Evolutionary conservation across 2,888 invertebrate species (phyloP), one percentile per base, ranked within the genome.

Genomic region (Melanophora roralis): DNA sequence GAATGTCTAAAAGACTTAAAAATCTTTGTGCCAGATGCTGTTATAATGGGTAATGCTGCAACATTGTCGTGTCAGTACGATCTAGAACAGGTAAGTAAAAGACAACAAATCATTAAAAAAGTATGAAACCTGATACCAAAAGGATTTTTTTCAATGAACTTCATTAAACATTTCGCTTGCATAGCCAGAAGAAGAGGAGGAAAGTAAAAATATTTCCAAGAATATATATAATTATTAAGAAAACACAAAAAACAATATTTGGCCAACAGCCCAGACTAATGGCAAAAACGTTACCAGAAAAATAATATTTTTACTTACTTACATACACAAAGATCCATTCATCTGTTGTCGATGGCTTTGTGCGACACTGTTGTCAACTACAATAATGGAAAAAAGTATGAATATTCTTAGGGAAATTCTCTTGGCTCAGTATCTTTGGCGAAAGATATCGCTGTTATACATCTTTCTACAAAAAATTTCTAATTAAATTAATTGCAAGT

Each of bases 11-110:
- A 89, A 84, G 90, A 90, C 83, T 86, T 90, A 55, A 90, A 90
- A 85, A 90, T 90, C 83, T 90, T 90, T 81, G 90, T 90, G 64
- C 90, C 90, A 77, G 90, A 90, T 86, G 90, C 90, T 62, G 90
- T 90, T 78, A 88, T 90, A 80, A 89, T 89, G 88, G 90, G 90
- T 74, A 90, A 90, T 82, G 89, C 90, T 81, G 90, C 90, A 72
- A 90, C 89, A 78, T 83, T 90, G 81, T 89, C 90, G 32, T 90
- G 90, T 78, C 90, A 90, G 84, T 90, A 90, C 83, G 90, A 90
- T 84, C 86, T 90, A 84, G 90, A 89, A 81, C 88, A 90, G 88
- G 90, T 90, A 88, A 80, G 76, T 64, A 16, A 65, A 62, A 19
- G 19, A 32, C 38, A 49, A 55, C 59, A 23, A 36, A 36, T 36